A percentile compares a stretch with the other conserved stretches of the same genome.
phyloP scores from a whole-genome alignment of 23 tunicate species.

The Trididemnum nubilum region DNA sequence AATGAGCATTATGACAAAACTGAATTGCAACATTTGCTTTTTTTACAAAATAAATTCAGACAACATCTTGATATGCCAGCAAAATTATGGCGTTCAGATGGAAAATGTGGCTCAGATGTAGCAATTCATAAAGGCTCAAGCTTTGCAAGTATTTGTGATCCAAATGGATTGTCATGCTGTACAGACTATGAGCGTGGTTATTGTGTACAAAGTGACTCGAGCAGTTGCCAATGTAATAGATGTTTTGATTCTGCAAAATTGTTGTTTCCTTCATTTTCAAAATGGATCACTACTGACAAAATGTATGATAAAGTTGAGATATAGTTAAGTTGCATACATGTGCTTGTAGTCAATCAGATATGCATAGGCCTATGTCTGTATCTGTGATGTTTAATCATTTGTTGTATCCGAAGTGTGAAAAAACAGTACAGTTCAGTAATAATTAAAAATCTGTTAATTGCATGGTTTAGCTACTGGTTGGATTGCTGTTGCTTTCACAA shows the following conservation, averaged over 20 bases:
- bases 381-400: too few relatives aligned
- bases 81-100: conserved; percentile 28
- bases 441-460: too few relatives aligned
- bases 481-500: too few relatives aligned
- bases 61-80: neutral
- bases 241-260: conserved; percentile 46
- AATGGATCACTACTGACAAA: conserved; percentile 42
- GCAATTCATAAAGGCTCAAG: neutral
- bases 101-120: conserved; percentile 26
- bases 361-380: too few relatives aligned
- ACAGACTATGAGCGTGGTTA: neutral
- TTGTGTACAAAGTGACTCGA: conserved; percentile 2
- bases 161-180: conserved; percentile 18
- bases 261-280: conserved; percentile 27
- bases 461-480: too few relatives aligned
- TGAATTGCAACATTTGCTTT: neutral
- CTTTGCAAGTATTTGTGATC: conserved; percentile 11
- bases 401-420: too few relatives aligned
- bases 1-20: neutral
- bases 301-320: too few relatives aligned
- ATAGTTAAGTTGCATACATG: too few relatives aligned
- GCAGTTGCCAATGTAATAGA: neutral
- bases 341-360: too few relatives aligned
- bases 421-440: too few relatives aligned
- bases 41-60: neutral